Evolutionary conservation across 2,797 vertebrate species (phyloP).

Genomic region (Anguilla megastoma): DNA sequence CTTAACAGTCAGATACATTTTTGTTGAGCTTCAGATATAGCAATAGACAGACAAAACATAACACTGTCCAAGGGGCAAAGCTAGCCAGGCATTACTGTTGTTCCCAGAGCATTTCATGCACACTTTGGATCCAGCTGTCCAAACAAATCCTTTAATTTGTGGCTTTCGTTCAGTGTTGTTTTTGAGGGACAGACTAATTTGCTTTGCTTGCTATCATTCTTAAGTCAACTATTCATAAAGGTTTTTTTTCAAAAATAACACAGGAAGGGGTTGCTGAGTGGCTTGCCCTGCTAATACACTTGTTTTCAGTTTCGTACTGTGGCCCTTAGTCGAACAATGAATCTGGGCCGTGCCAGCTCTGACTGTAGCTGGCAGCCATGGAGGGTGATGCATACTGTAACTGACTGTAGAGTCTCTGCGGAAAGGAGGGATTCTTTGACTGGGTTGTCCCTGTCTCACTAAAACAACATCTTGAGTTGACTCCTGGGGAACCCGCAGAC

Average conservation of each 20-base stretch:
- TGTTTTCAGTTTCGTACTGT: constrained; percentile 19
- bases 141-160: constrained; percentile 27
- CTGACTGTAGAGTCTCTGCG: neutral
- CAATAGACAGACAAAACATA: constrained; percentile 12
- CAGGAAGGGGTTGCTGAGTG: constrained; percentile 31
- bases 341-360: constrained; percentile 16
- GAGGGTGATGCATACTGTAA: neutral
- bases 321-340: constrained; percentile 30
- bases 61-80: neutral
- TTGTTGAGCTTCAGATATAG: neutral
- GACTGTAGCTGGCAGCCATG: neutral
- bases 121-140: constrained; percentile 17
- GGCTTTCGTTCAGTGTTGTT: constrained; percentile 26
- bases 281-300: neutral
- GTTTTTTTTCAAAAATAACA: constrained; percentile 23
- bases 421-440: neutral
- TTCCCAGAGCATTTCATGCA: neutral
- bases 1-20: neutral
- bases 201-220: neutral
- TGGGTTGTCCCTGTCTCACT: neutral
- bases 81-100: neutral
- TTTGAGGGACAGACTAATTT: constrained; percentile 22
- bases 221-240: neutral
- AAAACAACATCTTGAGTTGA: neutral
- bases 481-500: too few species aligned